Evolutionary conservation across 2,113 vertebrate species (phyloP).

Genomic region (Poecilia latipinna): DNA sequence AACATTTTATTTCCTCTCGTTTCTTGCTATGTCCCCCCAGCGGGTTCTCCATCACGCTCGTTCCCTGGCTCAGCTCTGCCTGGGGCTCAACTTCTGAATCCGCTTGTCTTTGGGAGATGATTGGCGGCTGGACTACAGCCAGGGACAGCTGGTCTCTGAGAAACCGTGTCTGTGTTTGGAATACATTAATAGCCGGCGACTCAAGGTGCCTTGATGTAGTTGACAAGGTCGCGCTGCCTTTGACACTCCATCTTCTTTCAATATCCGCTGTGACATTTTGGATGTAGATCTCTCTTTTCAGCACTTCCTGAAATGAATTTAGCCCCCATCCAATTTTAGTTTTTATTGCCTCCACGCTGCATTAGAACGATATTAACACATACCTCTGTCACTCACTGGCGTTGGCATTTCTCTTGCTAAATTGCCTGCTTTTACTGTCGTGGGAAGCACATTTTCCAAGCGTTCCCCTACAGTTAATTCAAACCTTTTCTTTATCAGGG

Average conservation of each 20-base stretch:
- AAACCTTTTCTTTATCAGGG: slow-evolving; percentile 66
- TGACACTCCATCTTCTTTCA: slow-evolving; percentile 56
- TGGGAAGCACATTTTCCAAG: slow-evolving; percentile 33
- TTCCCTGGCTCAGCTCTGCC: slow-evolving; percentile 55
- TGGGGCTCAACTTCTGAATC: slow-evolving; percentile 61
- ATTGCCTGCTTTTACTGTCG: slow-evolving; percentile 54
- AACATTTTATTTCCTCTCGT: slow-evolving; percentile 44
- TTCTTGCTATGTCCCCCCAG: slow-evolving; percentile 40
- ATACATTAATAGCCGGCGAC: slow-evolving; percentile 53
- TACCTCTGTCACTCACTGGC: slow-evolving; percentile 60
- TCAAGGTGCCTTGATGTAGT: slow-evolving; percentile 58
- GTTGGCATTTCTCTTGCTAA: slow-evolving; percentile 51
- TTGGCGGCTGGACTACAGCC: slow-evolving; percentile 56
- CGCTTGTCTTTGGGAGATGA: slow-evolving; percentile 53
- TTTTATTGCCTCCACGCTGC: slow-evolving; percentile 18
- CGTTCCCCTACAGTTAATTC: slow-evolving; percentile 54
- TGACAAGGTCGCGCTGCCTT: slow-evolving; percentile 51
- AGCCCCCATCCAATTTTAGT: slow-evolving; percentile 49
- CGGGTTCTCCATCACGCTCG: slow-evolving; percentile 60
- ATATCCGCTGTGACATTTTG: slow-evolving; percentile 68
- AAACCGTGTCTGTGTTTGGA: slow-evolving; percentile 52
- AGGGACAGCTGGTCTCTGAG: slow-evolving; percentile 58
- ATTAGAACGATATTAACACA: slow-evolving; percentile 60
- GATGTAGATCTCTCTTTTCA: slow-evolving; percentile 59
- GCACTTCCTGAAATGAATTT: slow-evolving; percentile 51